Evolutionary conservation across 2,888 invertebrate species (phyloP), one percentile per base, ranked within the genome.

Genomic region (Pollenia angustigena): DNA sequence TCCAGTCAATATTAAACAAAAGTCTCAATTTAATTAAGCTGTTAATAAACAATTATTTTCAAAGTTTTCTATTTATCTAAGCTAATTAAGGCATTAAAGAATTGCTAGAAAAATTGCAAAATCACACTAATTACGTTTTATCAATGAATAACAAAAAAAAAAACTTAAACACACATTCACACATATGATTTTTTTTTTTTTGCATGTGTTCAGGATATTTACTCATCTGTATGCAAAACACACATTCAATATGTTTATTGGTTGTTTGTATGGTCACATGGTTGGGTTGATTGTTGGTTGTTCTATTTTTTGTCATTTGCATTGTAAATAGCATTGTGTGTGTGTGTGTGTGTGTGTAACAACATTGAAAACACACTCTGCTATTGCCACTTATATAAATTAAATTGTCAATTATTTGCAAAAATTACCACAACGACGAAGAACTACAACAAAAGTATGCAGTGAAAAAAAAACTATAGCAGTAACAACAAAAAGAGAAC

Each of bases 381-480:
- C 74, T 76, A 58, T 85, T 82, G 79, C 85, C 88, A 90, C 89
- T 91, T 90, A 89, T 90, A 88, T 89, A 92, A 92, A 92, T 92
- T 91, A 92, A 92, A 91, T 91, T 92, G 91, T 91, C 92, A 92
- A 92, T 91, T 90, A 92, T 91, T 90, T 90, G 89, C 89, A 89
- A 91, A 83, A 83, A 89, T 87, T 90, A 89, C 89, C 86, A 88
- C 78, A 85, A 79, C 64, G 54, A 75, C 56, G 42, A 83, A 80
- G 64, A 81, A 62, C 66, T 74, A 69, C 87, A 74, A 85, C 88
- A 88, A 90, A 87, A 85, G 72, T 84, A 78, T 72, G 50, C 69
- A 62, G 32, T 40, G 12, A 69, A 68, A 64, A 72, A 16, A 44
- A 64, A 48, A 60, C 48, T 4, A 50, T 11, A 14, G 23, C n/a